phyloP scores from a whole-genome alignment of 1,140 invertebrate species.

The Conus ventricosus region DNA sequence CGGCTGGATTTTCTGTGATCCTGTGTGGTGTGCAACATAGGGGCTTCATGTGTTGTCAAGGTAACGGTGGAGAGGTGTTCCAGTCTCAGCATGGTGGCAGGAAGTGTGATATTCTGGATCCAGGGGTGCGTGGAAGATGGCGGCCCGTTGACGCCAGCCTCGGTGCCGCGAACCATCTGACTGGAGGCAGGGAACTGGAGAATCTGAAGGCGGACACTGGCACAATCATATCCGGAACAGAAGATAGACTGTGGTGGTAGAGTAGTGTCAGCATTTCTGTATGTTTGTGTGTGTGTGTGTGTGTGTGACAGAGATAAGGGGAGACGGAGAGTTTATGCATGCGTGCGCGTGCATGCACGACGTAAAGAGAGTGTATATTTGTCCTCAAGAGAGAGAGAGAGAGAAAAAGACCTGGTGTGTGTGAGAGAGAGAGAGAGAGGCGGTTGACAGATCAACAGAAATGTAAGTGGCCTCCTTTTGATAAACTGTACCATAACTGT shows the following conservation, averaged over 20 bases:
- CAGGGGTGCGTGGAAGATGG: no score
- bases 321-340: no score
- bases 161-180: neutral
- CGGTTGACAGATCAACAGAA: no score
- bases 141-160: no score
- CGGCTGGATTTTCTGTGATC: no score
- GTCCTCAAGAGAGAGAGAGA: no score
- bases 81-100: neutral
- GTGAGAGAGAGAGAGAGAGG: no score
- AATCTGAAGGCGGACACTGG: neutral
- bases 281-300: neutral
- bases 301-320: neutral
- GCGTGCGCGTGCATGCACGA: no score
- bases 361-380: no score
- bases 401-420: no score
- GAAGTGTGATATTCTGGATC: no score
- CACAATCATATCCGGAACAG: neutral
- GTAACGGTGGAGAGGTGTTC: neutral
- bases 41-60: neutral
- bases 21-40: no score
- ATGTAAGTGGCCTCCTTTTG: neutral
- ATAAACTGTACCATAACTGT: neutral
- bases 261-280: neutral
- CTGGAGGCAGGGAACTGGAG: neutral
- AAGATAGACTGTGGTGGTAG: neutral